Percentiles rank a stretch among this genome's conserved stretches.
Conservation (phyloP, 1,140 invertebrate species). For the Sipha flava region DNA sequence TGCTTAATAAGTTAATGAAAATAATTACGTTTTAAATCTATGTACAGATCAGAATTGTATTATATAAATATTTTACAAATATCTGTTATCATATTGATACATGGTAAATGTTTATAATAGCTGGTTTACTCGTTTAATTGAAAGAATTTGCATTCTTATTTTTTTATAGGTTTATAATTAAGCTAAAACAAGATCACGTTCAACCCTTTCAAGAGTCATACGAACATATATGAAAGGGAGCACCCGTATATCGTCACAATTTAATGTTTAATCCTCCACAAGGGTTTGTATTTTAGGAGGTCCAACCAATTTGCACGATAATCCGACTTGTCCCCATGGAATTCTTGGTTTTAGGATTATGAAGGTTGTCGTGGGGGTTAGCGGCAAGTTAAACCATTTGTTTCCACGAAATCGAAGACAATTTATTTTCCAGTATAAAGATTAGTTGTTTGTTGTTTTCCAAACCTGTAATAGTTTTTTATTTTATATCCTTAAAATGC, state of each 20-base stretch:
- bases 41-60: too few species aligned
- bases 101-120: too few species aligned
- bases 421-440: background rate
- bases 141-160: background rate
- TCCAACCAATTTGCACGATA: conserved; percentile 25
- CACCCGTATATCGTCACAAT: background rate
- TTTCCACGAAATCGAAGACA: background rate
- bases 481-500: background rate
- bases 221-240: background rate
- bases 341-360: conserved; percentile 22
- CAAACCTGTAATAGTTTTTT: background rate
- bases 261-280: background rate
- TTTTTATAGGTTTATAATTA: background rate
- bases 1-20: too few species aligned
- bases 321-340: background rate
- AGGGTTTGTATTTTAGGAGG: background rate
- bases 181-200: background rate
- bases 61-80: too few species aligned
- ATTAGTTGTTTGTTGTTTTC: background rate
- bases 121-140: background rate
- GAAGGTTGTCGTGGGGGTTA: conserved; percentile 16
- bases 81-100: too few species aligned
- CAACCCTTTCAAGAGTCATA: conserved; percentile 4
- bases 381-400: background rate
- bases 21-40: too few species aligned